Evolutionary conservation across 2,113 vertebrate genomes (phyloP).

Genomic region (Carollia perspicillata): DNA sequence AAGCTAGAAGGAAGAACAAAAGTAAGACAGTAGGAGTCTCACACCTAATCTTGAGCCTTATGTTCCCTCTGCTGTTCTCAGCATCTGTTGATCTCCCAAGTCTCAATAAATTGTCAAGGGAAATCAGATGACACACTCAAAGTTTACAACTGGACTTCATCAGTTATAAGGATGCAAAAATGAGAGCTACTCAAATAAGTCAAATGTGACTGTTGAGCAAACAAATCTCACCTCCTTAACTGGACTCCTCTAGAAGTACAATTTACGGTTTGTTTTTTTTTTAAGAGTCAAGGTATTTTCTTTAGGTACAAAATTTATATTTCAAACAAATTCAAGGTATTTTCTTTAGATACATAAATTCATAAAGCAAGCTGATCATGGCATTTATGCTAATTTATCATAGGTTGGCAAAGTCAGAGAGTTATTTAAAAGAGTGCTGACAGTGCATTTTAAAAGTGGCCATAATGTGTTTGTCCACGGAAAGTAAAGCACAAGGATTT

Average conservation of each 20-base stretch:
- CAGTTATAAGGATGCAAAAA: neutral
- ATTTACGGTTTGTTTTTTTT: neutral
- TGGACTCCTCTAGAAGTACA: neutral
- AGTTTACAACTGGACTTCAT: neutral
- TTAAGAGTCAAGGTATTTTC: neutral
- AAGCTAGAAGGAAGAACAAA: neutral
- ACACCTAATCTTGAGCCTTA: neutral
- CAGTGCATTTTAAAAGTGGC: neutral
- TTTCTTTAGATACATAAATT: neutral
- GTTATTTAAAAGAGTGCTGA: constrained; percentile 4
- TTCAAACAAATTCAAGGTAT: neutral
- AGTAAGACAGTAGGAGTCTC: neutral
- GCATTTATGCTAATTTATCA: neutral
- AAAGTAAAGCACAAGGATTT: neutral
- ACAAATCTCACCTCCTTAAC: neutral
- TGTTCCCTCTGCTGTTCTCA: neutral
- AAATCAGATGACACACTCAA: neutral
- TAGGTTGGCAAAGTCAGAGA: neutral
- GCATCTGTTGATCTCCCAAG: neutral
- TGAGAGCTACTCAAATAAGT: neutral
- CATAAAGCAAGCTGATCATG: neutral
- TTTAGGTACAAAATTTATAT: neutral
- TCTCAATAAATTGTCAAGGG: neutral
- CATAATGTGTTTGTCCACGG: neutral
- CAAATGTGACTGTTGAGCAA: neutral